Percentiles rank a stretch among this genome's conserved stretches.
These are phyloP conservation scores for Ectemnius continuus DNA, from an alignment of 2,888 invertebrate genomes.

Conservation along the genomic window DNA sequence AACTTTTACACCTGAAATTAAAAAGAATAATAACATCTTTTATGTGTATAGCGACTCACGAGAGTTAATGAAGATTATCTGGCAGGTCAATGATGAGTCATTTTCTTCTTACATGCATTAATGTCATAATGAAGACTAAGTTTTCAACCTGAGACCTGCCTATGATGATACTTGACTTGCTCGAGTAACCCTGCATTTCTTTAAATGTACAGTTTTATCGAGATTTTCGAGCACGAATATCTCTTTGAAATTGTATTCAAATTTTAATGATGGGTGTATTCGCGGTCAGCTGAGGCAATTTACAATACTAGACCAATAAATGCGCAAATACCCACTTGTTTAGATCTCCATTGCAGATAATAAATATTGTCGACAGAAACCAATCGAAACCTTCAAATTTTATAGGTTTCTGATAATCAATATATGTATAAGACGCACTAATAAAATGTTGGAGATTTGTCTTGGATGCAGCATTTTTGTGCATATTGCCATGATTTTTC, in stretches of 20 bases:
- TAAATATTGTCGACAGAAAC: constrained; percentile 74
- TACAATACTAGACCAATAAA: background rate
- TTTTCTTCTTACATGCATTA: constrained; percentile 50
- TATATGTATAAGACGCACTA: constrained; percentile 66
- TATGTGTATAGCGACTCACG: constrained; percentile 19
- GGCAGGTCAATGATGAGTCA: constrained; percentile 72
- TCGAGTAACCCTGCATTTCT: constrained; percentile 64
- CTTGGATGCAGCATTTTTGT: constrained; percentile 53
- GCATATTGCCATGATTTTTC: constrained; percentile 61
- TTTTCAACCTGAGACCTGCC: constrained; percentile 77
- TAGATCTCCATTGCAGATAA: constrained; percentile 70
- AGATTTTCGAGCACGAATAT: constrained; percentile 4
- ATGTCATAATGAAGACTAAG: constrained; percentile 70
- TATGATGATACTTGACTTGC: constrained; percentile 74
- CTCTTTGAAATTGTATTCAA: constrained; percentile 8
- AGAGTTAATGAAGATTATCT: background rate
- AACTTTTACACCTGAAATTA: constrained; percentile 69
- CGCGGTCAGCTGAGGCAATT: constrained; percentile 73
- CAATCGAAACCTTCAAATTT: constrained; percentile 73
- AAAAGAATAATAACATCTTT: constrained; percentile 24
- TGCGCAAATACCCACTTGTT: constrained; percentile 62
- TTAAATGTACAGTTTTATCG: background rate
- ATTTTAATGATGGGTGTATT: constrained; percentile 53
- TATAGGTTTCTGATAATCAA: constrained; percentile 64
- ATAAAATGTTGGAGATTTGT: constrained; percentile 69